Percentiles rank a stretch among this genome's conserved stretches.
phyloP scores from a whole-genome alignment of 2,113 vertebrate genomes.

The Ramphastos sulfuratus region DNA sequence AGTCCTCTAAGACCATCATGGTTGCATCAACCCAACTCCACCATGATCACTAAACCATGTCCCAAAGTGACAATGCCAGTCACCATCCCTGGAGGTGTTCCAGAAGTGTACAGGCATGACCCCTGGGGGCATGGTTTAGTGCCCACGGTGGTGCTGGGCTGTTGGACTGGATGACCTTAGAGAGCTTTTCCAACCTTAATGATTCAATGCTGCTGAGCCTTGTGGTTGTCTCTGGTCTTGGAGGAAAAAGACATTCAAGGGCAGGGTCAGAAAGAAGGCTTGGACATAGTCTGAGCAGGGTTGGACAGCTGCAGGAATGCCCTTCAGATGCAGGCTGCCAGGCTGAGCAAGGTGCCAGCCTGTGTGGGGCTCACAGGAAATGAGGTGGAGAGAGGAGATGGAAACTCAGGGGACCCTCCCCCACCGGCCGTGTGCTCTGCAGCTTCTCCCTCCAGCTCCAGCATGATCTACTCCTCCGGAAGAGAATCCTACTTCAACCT shows the following conservation, averaged over 20 bases:
- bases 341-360: not conserved
- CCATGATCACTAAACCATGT: no score
- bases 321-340: not conserved
- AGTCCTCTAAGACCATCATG: no score
- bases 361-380: no score
- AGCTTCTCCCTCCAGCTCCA: not conserved
- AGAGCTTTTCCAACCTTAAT: no score
- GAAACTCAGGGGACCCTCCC: not conserved
- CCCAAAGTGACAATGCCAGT: no score
- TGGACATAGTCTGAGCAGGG: fast-evolving
- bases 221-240: not conserved
- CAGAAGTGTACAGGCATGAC: no score
- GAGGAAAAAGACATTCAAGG: not conserved
- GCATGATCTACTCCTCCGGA: conserved; percentile 56
- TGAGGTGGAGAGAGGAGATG: no score
- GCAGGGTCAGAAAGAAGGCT: not conserved
- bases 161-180: no score
- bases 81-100: no score
- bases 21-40: no score
- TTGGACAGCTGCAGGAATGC: not conserved
- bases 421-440: fast-evolving
- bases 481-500: conserved; percentile 63
- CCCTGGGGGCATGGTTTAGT: no score
- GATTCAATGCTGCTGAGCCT: fast-evolving
- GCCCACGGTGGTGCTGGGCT: no score